These are phyloP conservation scores for Chelon auratus DNA, from an alignment of 2,797 vertebrate genomes.

Conservation along the genomic window DNA sequence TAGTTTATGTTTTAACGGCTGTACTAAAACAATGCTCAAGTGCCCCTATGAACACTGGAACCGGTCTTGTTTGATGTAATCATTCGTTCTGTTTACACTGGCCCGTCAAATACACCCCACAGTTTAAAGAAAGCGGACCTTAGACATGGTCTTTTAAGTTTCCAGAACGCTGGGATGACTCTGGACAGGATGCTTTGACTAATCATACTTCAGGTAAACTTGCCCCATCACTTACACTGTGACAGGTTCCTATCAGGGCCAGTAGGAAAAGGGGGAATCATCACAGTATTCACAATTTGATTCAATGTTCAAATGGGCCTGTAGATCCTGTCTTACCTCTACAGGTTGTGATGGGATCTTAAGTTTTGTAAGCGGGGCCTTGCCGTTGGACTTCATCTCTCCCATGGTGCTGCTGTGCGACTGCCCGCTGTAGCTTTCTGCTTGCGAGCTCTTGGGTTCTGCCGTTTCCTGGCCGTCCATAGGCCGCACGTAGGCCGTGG, in stretches of 20 bases:
- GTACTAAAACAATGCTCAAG: not conserved
- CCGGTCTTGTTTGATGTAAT: not conserved
- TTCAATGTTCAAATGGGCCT: not conserved
- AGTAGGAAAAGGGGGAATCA: not conserved
- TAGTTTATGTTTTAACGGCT: not conserved
- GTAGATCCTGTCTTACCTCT: conserved; percentile 84
- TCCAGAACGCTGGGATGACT: no score
- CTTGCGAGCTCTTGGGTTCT: conserved; percentile 93
- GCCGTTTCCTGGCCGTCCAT: conserved; percentile 99
- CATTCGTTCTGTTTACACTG: not conserved
- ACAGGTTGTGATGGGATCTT: conserved; percentile 96
- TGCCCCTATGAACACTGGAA: not conserved
- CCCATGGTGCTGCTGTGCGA: conserved; percentile 89
- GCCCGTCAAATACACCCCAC: not conserved
- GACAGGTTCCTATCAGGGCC: not conserved
- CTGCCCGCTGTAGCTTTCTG: conserved; percentile 92
- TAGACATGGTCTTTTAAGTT: not conserved
- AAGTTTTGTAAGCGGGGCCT: conserved; percentile 95
- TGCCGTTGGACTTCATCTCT: conserved; percentile 95
- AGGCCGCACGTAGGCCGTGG: conserved; percentile 98
- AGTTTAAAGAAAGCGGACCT: not conserved
- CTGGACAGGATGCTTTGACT: no score
- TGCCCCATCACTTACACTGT: not conserved
- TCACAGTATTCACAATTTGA: not conserved
- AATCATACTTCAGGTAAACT: not conserved